A percentile compares a stretch with the other conserved stretches of the same genome.
phyloP scores from a whole-genome alignment of 1,140 invertebrate genomes.

The Atta texana region DNA sequence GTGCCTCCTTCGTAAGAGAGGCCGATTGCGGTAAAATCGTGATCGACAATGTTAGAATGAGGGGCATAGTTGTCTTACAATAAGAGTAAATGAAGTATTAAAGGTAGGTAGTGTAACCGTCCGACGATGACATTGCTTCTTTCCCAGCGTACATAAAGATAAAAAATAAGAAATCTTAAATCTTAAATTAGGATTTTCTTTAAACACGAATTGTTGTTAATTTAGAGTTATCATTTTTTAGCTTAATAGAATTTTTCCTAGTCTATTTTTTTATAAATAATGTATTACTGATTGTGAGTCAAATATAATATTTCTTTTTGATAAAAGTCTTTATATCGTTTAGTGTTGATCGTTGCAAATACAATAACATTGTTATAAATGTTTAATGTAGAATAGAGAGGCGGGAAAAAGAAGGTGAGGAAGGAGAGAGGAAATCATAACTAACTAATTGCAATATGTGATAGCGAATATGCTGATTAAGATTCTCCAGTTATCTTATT shows the following conservation, averaged over 20 bases:
- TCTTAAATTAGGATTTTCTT: neutral
- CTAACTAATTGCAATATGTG: too few species aligned
- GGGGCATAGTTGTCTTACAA: neutral
- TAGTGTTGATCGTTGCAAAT: too few species aligned
- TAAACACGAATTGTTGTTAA: neutral
- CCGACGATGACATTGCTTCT: neutral
- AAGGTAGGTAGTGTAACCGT: neutral
- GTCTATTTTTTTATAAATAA: neutral
- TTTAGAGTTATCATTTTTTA: neutral
- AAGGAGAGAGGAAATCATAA: too few species aligned
- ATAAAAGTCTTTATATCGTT: too few species aligned
- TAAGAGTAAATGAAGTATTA: neutral
- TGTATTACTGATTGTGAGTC: too few species aligned
- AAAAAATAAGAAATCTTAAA: neutral
- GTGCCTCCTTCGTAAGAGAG: conserved; percentile 6
- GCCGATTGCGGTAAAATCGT: neutral
- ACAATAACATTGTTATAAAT: too few species aligned
- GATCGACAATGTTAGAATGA: conserved; percentile 35
- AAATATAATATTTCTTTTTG: too few species aligned
- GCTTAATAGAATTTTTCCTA: neutral
- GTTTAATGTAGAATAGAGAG: too few species aligned
- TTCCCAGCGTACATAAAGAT: neutral
- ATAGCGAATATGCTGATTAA: too few species aligned
- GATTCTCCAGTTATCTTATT: too few species aligned
- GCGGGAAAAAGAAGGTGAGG: too few species aligned